Percentiles rank a stretch among this genome's conserved stretches.
phyloP scores from a whole-genome alignment of 1,140 invertebrate genomes.

The Zaprionus vittiger region DNA sequence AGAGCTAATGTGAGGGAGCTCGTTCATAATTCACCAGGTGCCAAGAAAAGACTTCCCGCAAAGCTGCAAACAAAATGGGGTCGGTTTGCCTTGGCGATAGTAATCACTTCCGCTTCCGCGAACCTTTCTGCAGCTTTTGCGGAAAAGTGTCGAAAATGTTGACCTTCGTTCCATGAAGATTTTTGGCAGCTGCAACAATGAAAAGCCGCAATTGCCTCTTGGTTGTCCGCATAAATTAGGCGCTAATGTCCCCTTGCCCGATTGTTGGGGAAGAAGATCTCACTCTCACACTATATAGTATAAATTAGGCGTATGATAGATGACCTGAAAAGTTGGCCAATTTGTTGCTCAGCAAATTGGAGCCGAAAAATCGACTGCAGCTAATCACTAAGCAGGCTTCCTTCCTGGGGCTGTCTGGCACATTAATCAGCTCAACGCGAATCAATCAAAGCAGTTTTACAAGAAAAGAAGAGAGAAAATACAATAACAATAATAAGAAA shows the following conservation, averaged over 20 bases:
- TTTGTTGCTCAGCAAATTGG: slow-evolving; percentile 23
- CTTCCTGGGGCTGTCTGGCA: slow-evolving; percentile 10
- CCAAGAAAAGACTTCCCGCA: slow-evolving; percentile 13
- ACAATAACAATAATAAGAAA: background rate
- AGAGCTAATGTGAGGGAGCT: slow-evolving; percentile 21
- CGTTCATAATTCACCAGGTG: slow-evolving; percentile 54
- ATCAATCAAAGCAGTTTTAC: slow-evolving; percentile 60
- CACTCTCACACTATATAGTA: background rate
- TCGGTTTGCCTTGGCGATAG: slow-evolving; percentile 25
- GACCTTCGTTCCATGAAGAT: slow-evolving; percentile 64
- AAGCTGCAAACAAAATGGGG: slow-evolving; percentile 37
- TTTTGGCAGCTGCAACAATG: slow-evolving; percentile 31
- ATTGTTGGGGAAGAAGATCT: slow-evolving; percentile 22
- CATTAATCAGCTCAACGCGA: slow-evolving; percentile 60
- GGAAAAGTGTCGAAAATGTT: slow-evolving; percentile 27
- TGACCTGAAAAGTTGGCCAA: slow-evolving; percentile 38
- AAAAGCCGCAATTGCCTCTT: slow-evolving; percentile 22
- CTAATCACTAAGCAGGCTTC: slow-evolving; percentile 51
- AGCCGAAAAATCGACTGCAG: slow-evolving; percentile 30
- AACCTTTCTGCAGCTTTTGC: slow-evolving; percentile 49
- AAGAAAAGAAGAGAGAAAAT: background rate
- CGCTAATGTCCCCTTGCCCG: slow-evolving; percentile 30
- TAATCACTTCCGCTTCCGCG: slow-evolving; percentile 58
- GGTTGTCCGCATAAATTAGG: slow-evolving; percentile 31
- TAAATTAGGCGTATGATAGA: slow-evolving; percentile 53